Base-by-base conservation (phyloP, 2,888 invertebrate genomes). In the Nezara viridula region DNA sequence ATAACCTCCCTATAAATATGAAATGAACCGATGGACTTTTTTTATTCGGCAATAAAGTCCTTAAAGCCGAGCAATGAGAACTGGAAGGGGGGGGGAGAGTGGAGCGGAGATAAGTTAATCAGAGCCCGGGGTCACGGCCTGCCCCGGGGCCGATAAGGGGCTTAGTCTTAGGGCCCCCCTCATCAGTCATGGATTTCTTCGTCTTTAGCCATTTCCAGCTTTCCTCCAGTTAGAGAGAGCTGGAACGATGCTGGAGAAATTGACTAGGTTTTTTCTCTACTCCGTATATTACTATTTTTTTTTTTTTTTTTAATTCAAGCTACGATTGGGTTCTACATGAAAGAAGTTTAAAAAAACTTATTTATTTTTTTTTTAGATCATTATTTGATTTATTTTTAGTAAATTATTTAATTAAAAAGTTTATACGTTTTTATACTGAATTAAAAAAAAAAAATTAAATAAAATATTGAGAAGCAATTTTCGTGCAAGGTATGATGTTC, bases 71-170 rank as follows among this genome's bases (percentile, higher is more conserved):
- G 27, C 73, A 73, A 73, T 32, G 37, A 73, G 37, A 21, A 37
- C 6, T 0, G 16, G 37, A 19, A 73, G 27, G 73, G 73, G 6
- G 32, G 27, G 27, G 9, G 66, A 7, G 27, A 9, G n/a, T 7
- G 32, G 27, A 27, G 66, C 73, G 73, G 37, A 14, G 73, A 73
- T 73, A 73, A 73, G 73, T 73, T 73, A 73, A 73, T 73, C 73
- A 73, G 73, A 37, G 37, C 16, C 2, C 4, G 73, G 73, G 73
- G 73, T 32, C 37, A 32, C 16, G 37, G 73, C 73, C 73, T 73
- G 73, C 73, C 73, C 73, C 73, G 73, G 32, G 73, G 37, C 73
- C 73, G 73, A 73, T 73, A 73, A 73, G 73, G 73, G 73, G 73
- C 73, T 73, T 73, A 73, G 73, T 5, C 73, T 9, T 19, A 19